Evolutionary conservation across 2,797 vertebrate species (phyloP).

Genomic region (Lithobates pipiens): DNA sequence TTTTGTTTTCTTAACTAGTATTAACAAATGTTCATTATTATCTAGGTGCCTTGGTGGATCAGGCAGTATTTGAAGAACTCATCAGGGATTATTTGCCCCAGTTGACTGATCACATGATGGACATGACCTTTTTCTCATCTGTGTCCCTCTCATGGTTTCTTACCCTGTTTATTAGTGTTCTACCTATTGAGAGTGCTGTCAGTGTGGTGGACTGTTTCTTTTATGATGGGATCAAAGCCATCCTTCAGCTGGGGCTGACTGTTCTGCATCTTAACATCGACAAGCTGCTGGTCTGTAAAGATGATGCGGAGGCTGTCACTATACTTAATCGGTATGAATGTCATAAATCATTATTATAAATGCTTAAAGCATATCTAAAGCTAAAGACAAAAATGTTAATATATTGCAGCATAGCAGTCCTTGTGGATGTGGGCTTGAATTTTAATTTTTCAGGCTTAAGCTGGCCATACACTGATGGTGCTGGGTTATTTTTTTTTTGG

Average conservation of each 20-base stretch:
- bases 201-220: constrained; percentile 98
- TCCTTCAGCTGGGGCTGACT: constrained; percentile 91
- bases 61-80: constrained; percentile 97
- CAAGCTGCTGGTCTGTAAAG: constrained; percentile 87
- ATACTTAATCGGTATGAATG: constrained; percentile 88
- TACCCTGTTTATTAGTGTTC: constrained; percentile 95
- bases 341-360: not conserved
- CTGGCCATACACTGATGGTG: no score
- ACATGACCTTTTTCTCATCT: constrained; percentile 97
- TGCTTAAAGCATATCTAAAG: no score
- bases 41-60: constrained; percentile 95
- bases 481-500: no score
- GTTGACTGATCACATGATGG: constrained; percentile 93
- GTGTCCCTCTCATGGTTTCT: constrained; percentile 98
- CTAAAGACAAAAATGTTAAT: no score
- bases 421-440: no score
- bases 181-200: constrained; percentile 95
- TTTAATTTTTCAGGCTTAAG: no score
- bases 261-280: constrained; percentile 95
- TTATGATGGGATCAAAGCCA: constrained; percentile 94
- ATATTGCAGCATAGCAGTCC: no score
- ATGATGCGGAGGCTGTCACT: constrained; percentile 95
- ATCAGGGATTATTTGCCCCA: constrained; percentile 91
- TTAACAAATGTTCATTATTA: not conserved
- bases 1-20: not conserved